These are phyloP conservation scores for Sparus aurata DNA, from an alignment of 2,797 vertebrate genomes.

Conservation along the genomic window DNA sequence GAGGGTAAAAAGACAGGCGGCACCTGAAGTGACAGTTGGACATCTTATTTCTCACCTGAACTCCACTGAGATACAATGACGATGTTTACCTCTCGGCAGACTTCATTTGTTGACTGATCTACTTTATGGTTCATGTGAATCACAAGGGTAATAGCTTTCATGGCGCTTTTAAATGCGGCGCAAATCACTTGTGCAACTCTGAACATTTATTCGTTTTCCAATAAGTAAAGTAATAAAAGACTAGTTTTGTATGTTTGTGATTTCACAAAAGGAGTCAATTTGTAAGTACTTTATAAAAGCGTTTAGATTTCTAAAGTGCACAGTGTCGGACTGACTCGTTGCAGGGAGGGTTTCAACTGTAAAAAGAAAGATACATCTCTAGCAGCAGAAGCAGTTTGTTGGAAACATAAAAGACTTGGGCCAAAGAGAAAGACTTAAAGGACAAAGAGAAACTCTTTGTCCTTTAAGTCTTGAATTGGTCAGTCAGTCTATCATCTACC, in stretches of 20 bases:
- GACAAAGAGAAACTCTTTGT: background rate
- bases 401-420: background rate
- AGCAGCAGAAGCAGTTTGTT: conserved; percentile 4
- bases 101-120: background rate
- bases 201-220: conserved; percentile 3
- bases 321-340: background rate
- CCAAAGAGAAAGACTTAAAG: background rate
- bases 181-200: background rate
- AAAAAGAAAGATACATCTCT: background rate
- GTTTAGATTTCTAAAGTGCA: background rate
- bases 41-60: conserved; percentile 2
- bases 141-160: background rate
- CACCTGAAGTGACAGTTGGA: conserved; percentile 28
- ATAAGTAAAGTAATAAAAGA: background rate
- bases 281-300: conserved; percentile 1
- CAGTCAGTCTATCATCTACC: background rate
- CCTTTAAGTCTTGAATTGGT: background rate
- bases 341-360: background rate
- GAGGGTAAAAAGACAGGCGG: conserved; percentile 30
- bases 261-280: background rate
- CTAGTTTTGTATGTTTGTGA: background rate
- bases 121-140: background rate
- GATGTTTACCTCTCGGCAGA: background rate
- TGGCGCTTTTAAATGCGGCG: background rate
- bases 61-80: background rate